Conservation (phyloP, 2,113 vertebrate species). For the Osmerus mordax region DNA sequence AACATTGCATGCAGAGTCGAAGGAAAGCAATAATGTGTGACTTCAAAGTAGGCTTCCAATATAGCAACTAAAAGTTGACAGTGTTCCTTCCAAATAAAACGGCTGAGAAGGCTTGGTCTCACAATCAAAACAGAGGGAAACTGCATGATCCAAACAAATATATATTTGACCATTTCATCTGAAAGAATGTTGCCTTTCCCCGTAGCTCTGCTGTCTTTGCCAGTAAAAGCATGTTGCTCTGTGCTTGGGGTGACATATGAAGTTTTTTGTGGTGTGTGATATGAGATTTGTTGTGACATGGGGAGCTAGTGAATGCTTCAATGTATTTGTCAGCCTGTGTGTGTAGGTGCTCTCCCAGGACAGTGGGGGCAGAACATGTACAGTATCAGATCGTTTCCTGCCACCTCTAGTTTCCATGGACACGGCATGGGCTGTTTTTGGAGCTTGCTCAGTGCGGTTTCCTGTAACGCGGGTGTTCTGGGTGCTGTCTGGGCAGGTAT, state of each 20-base stretch:
- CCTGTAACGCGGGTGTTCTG: constrained; percentile 36
- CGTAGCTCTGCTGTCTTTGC: background rate
- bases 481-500: constrained; percentile 36
- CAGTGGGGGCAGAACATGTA: constrained; percentile 10
- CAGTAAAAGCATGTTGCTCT: constrained; percentile 16
- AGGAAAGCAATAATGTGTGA: background rate
- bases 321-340: constrained; percentile 10
- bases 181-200: constrained; percentile 23
- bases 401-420: constrained; percentile 50
- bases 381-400: constrained; percentile 27
- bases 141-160: background rate
- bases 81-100: background rate
- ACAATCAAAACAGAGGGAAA: constrained; percentile 1
- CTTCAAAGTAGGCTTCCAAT: background rate
- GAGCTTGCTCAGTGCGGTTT: constrained; percentile 33
- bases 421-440: constrained; percentile 29
- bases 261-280: background rate
- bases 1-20: background rate
- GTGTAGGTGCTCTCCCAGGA: constrained; percentile 18
- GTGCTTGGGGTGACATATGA: constrained; percentile 17
- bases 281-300: constrained; percentile 31
- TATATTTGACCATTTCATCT: constrained; percentile 16
- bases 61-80: background rate
- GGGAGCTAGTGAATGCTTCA: constrained; percentile 5
- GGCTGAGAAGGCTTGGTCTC: background rate